Evolutionary conservation across 2,797 vertebrate species (phyloP).

Genomic region (Phrynocephalus vlangalii): DNA sequence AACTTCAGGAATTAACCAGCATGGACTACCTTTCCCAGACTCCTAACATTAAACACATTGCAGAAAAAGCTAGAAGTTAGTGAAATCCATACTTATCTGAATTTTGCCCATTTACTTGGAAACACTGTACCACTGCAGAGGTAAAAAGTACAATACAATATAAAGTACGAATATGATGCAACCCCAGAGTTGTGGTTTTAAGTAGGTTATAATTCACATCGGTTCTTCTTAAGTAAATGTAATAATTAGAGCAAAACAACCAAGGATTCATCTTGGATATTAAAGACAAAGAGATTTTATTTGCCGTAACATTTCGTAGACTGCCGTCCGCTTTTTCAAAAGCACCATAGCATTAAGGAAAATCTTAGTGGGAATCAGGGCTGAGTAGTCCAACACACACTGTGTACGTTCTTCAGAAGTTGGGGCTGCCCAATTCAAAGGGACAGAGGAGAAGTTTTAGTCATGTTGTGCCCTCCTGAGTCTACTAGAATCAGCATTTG

Average conservation of each 20-base stretch:
- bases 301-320: no score
- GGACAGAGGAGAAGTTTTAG: background rate
- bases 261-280: background rate
- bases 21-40: background rate
- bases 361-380: background rate
- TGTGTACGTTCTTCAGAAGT: background rate
- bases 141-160: background rate
- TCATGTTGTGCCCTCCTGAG: background rate
- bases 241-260: background rate
- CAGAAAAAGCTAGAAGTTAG: background rate
- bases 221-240: background rate
- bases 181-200: background rate
- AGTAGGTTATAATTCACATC: background rate
- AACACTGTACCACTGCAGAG: background rate
- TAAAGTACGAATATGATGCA: conserved; percentile 5
- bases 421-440: background rate
- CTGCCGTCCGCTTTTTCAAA: background rate
- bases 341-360: background rate
- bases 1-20: background rate
- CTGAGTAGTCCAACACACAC: background rate
- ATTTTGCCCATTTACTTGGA: background rate
- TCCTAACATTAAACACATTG: background rate
- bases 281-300: background rate
- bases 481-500: background rate
- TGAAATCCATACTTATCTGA: background rate